A percentile compares a stretch with the other conserved stretches of the same genome.
Evolutionary conservation across 2,113 vertebrate genomes (phyloP).

Genomic region (Corvus hawaiiensis): DNA sequence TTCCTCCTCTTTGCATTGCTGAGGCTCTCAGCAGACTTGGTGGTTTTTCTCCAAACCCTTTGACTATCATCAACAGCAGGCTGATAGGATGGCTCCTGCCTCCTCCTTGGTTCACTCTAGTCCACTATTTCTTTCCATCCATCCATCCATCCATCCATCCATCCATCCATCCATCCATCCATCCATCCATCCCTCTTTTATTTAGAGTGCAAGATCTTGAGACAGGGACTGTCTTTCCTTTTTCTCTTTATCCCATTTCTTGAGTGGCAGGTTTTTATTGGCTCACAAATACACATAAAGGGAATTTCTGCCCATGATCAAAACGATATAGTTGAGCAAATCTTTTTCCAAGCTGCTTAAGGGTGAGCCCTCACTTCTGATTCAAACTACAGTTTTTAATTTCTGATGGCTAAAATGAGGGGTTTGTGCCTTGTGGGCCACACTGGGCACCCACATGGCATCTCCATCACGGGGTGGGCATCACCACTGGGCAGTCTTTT

Average conservation of each 20-base stretch:
- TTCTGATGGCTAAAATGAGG: neutral
- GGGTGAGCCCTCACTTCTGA: neutral
- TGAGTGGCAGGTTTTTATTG: neutral
- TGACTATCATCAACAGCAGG: neutral
- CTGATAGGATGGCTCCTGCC: neutral
- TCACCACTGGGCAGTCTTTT: neutral
- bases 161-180: neutral
- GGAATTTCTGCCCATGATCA: neutral
- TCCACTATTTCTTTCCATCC: neutral
- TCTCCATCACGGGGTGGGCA: neutral
- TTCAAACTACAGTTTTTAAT: neutral
- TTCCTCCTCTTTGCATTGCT: neutral
- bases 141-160: neutral
- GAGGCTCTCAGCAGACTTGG: neutral
- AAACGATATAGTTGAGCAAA: neutral
- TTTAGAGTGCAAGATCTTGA: neutral
- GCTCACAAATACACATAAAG: neutral
- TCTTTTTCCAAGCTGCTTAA: neutral
- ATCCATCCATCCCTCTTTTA: neutral
- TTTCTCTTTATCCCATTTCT: neutral
- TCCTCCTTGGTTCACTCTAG: neutral
- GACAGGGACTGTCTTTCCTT: neutral
- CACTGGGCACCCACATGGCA: neutral
- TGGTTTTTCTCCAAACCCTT: neutral
- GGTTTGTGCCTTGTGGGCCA: neutral